Evolutionary conservation across 2,888 invertebrate species (phyloP), one percentile per base, ranked within the genome.

Genomic region (Noctua janthina): DNA sequence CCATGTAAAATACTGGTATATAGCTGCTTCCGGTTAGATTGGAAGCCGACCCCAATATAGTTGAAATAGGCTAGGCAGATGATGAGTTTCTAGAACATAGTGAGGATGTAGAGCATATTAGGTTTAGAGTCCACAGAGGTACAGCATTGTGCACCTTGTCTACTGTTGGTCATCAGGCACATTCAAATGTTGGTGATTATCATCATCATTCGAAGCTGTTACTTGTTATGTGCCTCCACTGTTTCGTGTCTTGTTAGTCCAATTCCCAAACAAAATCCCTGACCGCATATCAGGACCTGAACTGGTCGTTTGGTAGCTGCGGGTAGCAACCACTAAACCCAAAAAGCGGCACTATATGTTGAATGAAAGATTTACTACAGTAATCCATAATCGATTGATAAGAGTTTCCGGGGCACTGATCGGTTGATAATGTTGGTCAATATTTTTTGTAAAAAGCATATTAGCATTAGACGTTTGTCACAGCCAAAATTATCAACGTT

Each of bases 361-460:
- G 20, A 51, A 59, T 59, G 51, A 59, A 80, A 82, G n/a, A 67
- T 74, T 67, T 15, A n/a, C 51, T 20, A 46, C n/a, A 51, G 8
- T n/a, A 20, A 74, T 43, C 29, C 11, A 35, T 29, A 43, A 49
- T 56, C 39, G 49, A 35, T n/a, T 20, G 51, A 62, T 81, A 62
- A 62, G 2, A 15, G 6, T 67, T 74, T 68, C 76, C 35, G 23
- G n/a, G 23, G 39, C 51, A 82, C 17, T 76, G 49, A 74, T 62
- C 51, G 15, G 4, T 17, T 54, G n/a, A 76, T 67, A 46, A 46
- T 6, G 1, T 46, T 54, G 29, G 10, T n/a, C 13, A 54, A 35
- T 17, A 20, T 39, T n/a, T 7, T 15, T 49, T 49, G 49, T 49
- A 49, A 49, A n/a, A 35, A 74, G 10, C 17, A 11, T 46, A 51